Evolutionary conservation across 1,140 invertebrate genomes (phyloP), one percentile per base, ranked within the genome.

Genomic region (Linepithema humile): DNA sequence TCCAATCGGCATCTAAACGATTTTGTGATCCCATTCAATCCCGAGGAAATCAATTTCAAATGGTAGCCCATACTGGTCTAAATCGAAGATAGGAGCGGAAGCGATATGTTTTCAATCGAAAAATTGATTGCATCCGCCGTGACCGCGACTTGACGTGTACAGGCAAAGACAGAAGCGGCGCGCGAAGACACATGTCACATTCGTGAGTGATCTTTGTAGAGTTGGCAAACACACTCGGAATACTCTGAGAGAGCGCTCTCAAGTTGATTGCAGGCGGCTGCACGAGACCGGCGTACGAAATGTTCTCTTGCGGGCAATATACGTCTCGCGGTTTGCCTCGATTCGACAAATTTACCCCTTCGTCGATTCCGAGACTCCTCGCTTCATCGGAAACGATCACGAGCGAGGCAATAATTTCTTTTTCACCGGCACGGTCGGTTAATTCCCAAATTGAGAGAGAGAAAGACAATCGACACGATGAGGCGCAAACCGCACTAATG

Each of bases 361-460:
- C n/a, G 35, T 35, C 6, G 7, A 74, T 74, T 74, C 70, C 15
- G 2, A 29, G 77, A 45, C 26, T 59, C 20, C 53, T 59, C 32
- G 17, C n/a, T 82, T 72, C 32, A 20, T 55, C 38, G 62, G 10
- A 32, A 78, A 55, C 62, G 23, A 55, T 70, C 48, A 32, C 45
- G 38, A 29, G n/a, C 15, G 17, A 35, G 23, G n/a, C 38, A 43
- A 55, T 40, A 69, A 55, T 40, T 53, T 40, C 20, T 43, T 55
- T 55, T 20, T 26, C n/a, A 12, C 23, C 35, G 50, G 26, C 35
- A 23, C 29, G 55, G 12, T 7, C 48, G 17, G 78, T 72, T 59
- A 72, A 86, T 64, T 87, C 70, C 50, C 32, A 70, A 77, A 86
- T 86, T 83, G 67, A 74, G 60, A 17, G 50, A 6, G 59, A 23